These are phyloP conservation scores for Allobates femoralis DNA, from an alignment of 2,797 vertebrate genomes.

Conservation along the genomic window DNA sequence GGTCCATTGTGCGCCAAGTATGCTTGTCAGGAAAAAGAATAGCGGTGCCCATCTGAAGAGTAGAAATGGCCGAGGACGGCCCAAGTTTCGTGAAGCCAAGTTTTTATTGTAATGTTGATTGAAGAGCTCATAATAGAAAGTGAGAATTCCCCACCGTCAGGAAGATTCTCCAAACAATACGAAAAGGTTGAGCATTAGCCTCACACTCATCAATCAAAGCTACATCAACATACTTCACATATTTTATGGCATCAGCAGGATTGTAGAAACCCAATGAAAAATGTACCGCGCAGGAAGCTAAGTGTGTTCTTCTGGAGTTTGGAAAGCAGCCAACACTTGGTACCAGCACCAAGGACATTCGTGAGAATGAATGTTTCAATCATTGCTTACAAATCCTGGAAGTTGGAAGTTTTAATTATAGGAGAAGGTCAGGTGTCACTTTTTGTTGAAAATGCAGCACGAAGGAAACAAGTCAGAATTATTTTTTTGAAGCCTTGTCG, in stretches of 20 bases:
- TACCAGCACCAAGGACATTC: slow-evolving; percentile 38
- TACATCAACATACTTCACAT: slow-evolving; percentile 45
- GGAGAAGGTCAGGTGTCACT: slow-evolving; percentile 27
- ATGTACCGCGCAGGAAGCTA: slow-evolving; percentile 29
- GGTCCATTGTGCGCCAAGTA: background rate
- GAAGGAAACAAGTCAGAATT: background rate
- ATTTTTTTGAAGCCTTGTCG: background rate
- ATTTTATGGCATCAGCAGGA: slow-evolving; percentile 57
- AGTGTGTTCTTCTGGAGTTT: slow-evolving; percentile 21
- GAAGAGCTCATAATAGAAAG: slow-evolving; percentile 47
- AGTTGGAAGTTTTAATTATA: slow-evolving; percentile 15
- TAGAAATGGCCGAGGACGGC: background rate
- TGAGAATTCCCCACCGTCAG: slow-evolving; percentile 29
- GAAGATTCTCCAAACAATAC: slow-evolving; percentile 49
- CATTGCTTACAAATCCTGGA: slow-evolving; percentile 24
- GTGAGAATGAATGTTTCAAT: slow-evolving; percentile 34
- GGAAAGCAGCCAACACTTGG: slow-evolving; percentile 28
- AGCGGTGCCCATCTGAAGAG: background rate
- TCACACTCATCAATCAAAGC: slow-evolving; percentile 55
- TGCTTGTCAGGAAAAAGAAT: too few species aligned
- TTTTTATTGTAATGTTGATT: slow-evolving; percentile 30
- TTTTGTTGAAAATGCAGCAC: background rate
- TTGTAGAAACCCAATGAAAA: slow-evolving; percentile 17
- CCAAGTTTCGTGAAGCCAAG: background rate
- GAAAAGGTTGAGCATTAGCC: slow-evolving; percentile 54